Base-by-base conservation (phyloP, 2,797 vertebrate genomes). In the Phataginus tetradactyla region DNA sequence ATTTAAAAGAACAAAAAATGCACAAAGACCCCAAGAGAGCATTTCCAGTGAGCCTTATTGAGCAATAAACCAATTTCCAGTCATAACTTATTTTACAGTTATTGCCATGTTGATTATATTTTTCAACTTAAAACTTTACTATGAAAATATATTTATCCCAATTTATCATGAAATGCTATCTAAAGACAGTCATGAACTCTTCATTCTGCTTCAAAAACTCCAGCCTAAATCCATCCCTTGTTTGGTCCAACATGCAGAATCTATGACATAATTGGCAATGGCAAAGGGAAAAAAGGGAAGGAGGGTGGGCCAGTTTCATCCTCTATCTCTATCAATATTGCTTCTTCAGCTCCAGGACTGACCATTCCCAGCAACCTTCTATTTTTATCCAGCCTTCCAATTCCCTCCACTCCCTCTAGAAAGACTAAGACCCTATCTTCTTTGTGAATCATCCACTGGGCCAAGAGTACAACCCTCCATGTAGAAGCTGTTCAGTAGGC, bases 11-110 rank as follows among this genome's bases (percentile, higher is more conserved):
- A 97, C 53, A 95, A 72, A 92, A 79, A 95, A 92, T 83, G 68
- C 84, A 90, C 72, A 94, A 95, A 97, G 97, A 93, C 32, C 81
- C 81, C 77, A 90, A 61, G 74, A 63, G 75, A 63, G 75, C 51
- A 95, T 74, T 96, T 72, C 68, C 53, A 86, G 27, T 96, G 13
- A 39, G 93, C 29, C 72, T 91, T 89, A 66, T 90, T 23, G 87
- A 86, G 64, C 51, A 97, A 94, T 55, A 86, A 95, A 29, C 21
- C 78, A 77, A 86, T 81, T 97, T 96, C 69, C 21, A 94, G 29
- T 18, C 84, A 97, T 93, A 95, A 96, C 39, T 85, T 97, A 79
- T 77, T 98, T 97, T 96, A 96, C 55, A 97, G 66, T 4, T 83
- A 49, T 91, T 89, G 68, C 15, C 21, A 79, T 29, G 42, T 20